A percentile compares a stretch with the other conserved stretches of the same genome.
Evolutionary conservation across 1,140 invertebrate species (phyloP).

Genomic region (Adoxophyes honmai): DNA sequence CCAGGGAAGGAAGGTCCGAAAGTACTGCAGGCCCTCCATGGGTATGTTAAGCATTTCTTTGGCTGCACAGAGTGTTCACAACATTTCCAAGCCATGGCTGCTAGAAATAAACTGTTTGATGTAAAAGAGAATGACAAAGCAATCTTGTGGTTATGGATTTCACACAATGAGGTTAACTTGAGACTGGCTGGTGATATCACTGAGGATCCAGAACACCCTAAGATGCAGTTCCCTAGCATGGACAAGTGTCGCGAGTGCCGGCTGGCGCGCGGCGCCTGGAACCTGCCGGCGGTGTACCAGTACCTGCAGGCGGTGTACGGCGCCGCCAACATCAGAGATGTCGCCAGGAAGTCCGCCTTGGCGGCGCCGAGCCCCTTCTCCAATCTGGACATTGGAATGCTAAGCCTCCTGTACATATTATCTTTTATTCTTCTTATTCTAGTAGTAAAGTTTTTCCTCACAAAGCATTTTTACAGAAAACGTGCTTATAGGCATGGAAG

Average conservation of each 20-base stretch:
- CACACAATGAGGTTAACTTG: conserved; percentile 96
- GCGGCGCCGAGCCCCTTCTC: conserved; percentile 49
- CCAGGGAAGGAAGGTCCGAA: conserved; percentile 75
- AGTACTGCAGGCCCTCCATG: conserved; percentile 89
- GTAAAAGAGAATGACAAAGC: conserved; percentile 84
- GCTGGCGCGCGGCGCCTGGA: conserved; percentile 80
- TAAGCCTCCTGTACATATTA: conserved; percentile 74
- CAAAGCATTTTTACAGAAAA: conserved; percentile 83
- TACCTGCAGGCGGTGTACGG: conserved; percentile 89
- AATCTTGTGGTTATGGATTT: conserved; percentile 95
- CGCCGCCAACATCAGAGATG: conserved; percentile 75
- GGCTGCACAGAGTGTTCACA: conserved; percentile 93
- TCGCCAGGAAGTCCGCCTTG: conserved; percentile 26
- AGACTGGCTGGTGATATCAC: conserved; percentile 90
- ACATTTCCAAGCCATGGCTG: conserved; percentile 92
- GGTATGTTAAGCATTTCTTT: conserved; percentile 95
- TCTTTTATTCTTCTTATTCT: conserved; percentile 78
- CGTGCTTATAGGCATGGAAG: conserved; percentile 82
- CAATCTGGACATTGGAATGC: conserved; percentile 65
- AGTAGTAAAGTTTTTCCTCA: conserved; percentile 87
- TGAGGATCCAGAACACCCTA: conserved; percentile 94
- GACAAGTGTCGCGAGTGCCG: conserved; percentile 85
- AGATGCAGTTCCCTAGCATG: conserved; percentile 91
- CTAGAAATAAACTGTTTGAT: conserved; percentile 81
- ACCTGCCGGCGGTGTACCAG: conserved; percentile 82